Percentiles rank a stretch among this genome's conserved stretches.
Conservation (phyloP, 2,113 vertebrate genomes). For the Dasyprocta punctata region DNA sequence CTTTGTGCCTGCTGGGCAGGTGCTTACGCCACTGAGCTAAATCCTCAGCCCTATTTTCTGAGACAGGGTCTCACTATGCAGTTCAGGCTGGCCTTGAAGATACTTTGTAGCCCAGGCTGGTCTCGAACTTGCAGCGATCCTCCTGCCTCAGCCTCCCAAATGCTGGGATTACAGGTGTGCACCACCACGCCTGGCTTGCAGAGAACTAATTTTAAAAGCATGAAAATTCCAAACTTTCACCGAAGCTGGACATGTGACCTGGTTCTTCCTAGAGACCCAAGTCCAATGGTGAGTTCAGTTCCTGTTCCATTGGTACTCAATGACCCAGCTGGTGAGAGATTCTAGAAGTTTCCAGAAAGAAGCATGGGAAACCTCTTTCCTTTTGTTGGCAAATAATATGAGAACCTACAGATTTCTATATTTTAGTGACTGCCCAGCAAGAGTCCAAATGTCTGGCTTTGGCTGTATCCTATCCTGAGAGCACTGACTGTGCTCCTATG, state of each 20-base stretch:
- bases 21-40: no score
- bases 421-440: not conserved
- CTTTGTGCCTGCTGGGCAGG: no score
- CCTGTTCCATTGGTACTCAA: not conserved
- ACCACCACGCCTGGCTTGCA: no score
- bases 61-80: no score
- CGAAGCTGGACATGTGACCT: not conserved
- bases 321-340: not conserved
- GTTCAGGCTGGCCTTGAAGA: no score
- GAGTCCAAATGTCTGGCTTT: not conserved
- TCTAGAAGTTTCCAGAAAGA: not conserved
- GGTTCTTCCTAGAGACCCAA: not conserved
- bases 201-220: not conserved
- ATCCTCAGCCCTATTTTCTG: no score
- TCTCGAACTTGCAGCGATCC: no score
- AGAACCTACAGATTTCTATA: not conserved
- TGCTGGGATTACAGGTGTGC: no score
- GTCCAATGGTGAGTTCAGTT: not conserved
- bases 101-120: no score
- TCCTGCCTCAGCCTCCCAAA: no score
- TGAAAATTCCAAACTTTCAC: not conserved
- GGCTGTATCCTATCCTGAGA: accelerated
- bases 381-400: not conserved
- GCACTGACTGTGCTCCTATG: not conserved
- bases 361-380: not conserved